Evolutionary conservation across 2,113 vertebrate genomes (phyloP), one percentile per base, ranked within the genome.

Genomic region (Procapra przewalskii): DNA sequence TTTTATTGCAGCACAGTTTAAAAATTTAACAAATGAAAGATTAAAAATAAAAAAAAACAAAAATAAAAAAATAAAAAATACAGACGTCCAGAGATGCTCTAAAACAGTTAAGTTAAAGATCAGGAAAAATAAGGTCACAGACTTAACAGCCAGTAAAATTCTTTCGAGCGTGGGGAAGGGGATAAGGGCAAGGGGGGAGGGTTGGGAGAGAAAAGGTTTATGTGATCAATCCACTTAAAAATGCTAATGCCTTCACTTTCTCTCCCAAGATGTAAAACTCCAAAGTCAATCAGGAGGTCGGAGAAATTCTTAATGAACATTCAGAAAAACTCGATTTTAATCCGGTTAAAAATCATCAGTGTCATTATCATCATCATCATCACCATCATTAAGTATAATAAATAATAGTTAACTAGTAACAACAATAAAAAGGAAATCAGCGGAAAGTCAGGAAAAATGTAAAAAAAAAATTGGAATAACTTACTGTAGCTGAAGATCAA

Each of bases 401-500:
- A 96, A 93, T 97, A 97, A 97, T 96, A 98, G 98, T 98, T 98
- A 98, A 99, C 98, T 98, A 98, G 98, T 97, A 98, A 99, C 98
- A 98, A 98, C 98, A 98, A 99, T 98, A 98, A 98, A 98, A 98
- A 98, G 98, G 98, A 99, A 98, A 98, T 98, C 98, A 99, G 98
- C 98, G 98, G 98, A 98, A 99, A 98, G 98, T 98, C 98, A 98
- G 98, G 98, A 98, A 99, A 98, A 98, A 98, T 98, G 90, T 98
- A 96, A 98, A 98, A 99, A 98, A 98, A 98, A 98, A 98, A 97
- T 97, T 98, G 97, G 95, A 98, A 98, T 98, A 98, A 99, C 98
- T 99, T 99, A 99, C 98, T 98, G 98, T 99, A 98, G 98, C 98
- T 98, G 98, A 98, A 98, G 98, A 98, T 99, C 98, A 98, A 99